Conservation (phyloP, 1,140 invertebrate species). For the Drosophila kepulauana region DNA sequence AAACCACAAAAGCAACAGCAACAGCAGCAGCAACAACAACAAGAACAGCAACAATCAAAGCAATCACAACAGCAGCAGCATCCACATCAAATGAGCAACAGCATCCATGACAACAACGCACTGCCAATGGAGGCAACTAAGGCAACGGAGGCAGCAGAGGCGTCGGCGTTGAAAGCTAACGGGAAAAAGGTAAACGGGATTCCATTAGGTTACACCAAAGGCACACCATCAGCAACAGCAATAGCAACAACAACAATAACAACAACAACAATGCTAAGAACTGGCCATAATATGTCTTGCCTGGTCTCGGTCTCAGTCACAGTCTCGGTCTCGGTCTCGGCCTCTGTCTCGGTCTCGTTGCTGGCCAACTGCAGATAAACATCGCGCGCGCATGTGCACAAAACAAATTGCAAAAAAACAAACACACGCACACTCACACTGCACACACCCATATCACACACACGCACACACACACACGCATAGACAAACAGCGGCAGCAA, state of each 20-base stretch:
- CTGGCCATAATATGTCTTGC: constrained; percentile 49
- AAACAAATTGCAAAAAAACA: constrained; percentile 76
- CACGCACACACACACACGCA: neutral
- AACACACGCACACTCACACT: constrained; percentile 1
- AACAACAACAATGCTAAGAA: constrained; percentile 47
- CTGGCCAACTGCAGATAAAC: constrained; percentile 61
- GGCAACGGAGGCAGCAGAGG: constrained; percentile 45
- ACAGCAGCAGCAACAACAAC: constrained; percentile 18
- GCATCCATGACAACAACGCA: constrained; percentile 68
- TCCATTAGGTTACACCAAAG: constrained; percentile 80
- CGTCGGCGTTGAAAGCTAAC: constrained; percentile 81
- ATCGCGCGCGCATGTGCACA: constrained; percentile 74
- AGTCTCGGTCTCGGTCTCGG: neutral
- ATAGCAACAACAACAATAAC: constrained; percentile 1
- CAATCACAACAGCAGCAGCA: constrained; percentile 35
- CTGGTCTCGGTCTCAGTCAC: constrained; percentile 1
- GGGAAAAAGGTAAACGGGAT: constrained; percentile 85
- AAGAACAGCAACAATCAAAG: constrained; percentile 16
- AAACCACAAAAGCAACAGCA: constrained; percentile 40
- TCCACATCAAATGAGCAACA: constrained; percentile 41
- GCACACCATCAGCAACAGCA: constrained; percentile 27
- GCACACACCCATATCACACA: constrained; percentile 6
- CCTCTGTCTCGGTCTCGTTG: constrained; percentile 18
- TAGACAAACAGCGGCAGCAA: constrained; percentile 18
- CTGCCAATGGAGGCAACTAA: constrained; percentile 16